phyloP scores from a whole-genome alignment of 1,140 invertebrate species.

The Chironomus tepperi region DNA sequence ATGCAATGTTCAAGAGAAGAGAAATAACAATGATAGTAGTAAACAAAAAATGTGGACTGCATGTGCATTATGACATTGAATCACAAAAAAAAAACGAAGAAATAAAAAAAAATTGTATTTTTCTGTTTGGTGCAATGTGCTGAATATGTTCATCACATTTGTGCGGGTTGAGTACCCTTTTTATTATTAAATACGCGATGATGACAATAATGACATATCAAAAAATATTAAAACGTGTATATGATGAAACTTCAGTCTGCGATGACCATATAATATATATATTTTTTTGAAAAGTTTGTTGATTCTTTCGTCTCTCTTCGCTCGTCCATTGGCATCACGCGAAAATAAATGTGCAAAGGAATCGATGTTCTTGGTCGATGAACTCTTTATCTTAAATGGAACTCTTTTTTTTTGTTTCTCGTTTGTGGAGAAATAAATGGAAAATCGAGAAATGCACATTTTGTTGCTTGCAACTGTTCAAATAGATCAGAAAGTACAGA shows the following conservation, averaged over 20 bases:
- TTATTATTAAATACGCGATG: neutral
- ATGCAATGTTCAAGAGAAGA: neutral
- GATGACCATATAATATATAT: neutral
- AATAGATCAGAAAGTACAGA: too few relatives aligned
- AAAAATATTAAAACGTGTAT: neutral
- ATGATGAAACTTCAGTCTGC: neutral
- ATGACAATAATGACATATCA: neutral
- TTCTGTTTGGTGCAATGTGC: neutral
- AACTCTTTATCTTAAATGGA: neutral
- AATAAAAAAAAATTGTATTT: too few relatives aligned
- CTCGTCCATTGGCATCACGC: neutral
- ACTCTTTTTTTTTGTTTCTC: too few relatives aligned
- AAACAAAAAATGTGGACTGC: neutral
- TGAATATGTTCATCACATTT: neutral
- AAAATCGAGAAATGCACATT: too few relatives aligned
- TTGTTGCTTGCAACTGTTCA: too few relatives aligned
- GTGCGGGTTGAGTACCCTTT: neutral
- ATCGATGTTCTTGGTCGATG: neutral
- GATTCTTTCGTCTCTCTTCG: constrained; percentile 1
- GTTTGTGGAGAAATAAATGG: too few relatives aligned
- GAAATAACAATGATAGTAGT: neutral
- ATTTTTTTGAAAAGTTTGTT: neutral
- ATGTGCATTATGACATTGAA: constrained; percentile 13
- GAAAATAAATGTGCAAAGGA: neutral
- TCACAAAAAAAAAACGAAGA: too few relatives aligned